A percentile compares a stretch with the other conserved stretches of the same genome.
These are phyloP conservation scores for Protonemura montana DNA, from an alignment of 2,888 invertebrate species.

Conservation along the genomic window DNA sequence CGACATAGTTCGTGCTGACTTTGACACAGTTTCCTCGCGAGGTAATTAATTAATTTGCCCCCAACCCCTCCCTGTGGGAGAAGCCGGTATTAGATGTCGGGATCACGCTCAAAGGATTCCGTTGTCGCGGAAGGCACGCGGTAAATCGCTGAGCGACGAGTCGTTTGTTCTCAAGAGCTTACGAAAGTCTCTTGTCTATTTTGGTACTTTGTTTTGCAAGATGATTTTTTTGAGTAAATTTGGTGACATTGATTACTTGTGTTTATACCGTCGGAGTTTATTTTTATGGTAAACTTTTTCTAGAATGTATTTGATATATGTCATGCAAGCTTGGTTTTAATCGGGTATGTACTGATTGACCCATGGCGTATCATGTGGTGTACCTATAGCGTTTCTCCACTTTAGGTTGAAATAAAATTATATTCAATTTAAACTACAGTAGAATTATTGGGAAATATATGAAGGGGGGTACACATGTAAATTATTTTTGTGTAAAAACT, in stretches of 20 bases:
- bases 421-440: too few relatives aligned
- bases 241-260: background rate
- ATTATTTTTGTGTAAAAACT: too few relatives aligned
- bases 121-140: background rate
- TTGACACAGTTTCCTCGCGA: slow-evolving; percentile 24
- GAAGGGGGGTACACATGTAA: too few relatives aligned
- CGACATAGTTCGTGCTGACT: slow-evolving; percentile 16
- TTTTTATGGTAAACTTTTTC: too few relatives aligned
- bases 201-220: background rate
- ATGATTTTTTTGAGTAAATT: background rate
- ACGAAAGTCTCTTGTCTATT: background rate
- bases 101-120: background rate
- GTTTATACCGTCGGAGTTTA: background rate
- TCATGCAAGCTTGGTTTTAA: too few relatives aligned
- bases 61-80: background rate
- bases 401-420: too few relatives aligned
- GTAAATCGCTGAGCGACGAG: background rate
- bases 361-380: too few relatives aligned
- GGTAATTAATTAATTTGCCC: background rate
- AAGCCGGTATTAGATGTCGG: background rate
- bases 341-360: too few relatives aligned
- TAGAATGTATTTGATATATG: too few relatives aligned
- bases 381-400: too few relatives aligned
- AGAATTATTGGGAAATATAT: too few relatives aligned
- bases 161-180: background rate